Conservation (phyloP, 2,113 vertebrate genomes). For the Percopsis transmontana region DNA sequence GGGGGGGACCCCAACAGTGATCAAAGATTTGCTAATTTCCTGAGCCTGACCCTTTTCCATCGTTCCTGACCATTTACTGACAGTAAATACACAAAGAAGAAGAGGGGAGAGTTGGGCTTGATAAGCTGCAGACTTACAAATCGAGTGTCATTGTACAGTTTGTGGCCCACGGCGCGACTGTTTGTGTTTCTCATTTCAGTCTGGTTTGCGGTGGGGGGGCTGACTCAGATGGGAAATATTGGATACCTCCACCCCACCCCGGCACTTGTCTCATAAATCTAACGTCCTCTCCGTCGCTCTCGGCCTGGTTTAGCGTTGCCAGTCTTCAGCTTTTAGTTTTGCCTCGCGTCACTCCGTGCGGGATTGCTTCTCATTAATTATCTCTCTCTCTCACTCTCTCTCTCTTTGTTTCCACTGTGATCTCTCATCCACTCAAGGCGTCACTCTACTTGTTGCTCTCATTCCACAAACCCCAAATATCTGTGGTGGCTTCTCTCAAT, state of each 20-base stretch:
- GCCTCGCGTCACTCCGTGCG: neutral
- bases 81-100: neutral
- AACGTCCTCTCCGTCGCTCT: conserved; percentile 25
- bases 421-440: neutral
- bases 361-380: conserved; percentile 13
- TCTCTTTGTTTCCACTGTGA: conserved; percentile 1
- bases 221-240: conserved; percentile 57
- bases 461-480: conserved; percentile 1
- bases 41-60: too few species aligned
- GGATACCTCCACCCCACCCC: conserved; percentile 14
- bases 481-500: conserved; percentile 26
- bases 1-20: conserved; percentile 8
- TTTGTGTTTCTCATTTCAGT: conserved; percentile 65
- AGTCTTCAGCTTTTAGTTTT: neutral
- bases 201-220: conserved; percentile 41
- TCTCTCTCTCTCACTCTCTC: conserved; percentile 12
- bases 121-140: conserved; percentile 44
- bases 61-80: too few species aligned
- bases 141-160: conserved; percentile 29
- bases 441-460: conserved; percentile 15
- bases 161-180: conserved; percentile 40
- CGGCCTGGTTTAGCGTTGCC: neutral
- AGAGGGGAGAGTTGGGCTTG: conserved; percentile 17
- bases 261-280: conserved; percentile 55
- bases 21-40: too few species aligned